Base-by-base conservation (phyloP, 2,113 vertebrate genomes). In the Zeus faber region DNA sequence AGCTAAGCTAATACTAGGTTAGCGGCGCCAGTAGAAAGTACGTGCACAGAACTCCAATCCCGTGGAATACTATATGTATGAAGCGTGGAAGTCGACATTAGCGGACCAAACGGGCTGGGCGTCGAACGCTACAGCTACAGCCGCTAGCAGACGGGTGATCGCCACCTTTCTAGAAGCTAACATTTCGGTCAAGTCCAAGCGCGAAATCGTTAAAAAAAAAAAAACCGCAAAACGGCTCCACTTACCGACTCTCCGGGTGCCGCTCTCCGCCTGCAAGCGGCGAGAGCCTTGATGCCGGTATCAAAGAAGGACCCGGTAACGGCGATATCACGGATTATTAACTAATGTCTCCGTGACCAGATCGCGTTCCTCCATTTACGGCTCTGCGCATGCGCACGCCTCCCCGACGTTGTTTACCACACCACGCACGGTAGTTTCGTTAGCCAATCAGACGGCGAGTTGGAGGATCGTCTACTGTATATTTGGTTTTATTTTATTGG, bases 391-490 rank as follows among this genome's bases (percentile, higher is more conserved):
- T 57, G 66, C 18, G 41, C 76, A 77, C 67, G 80, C 54, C 74
- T 4, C n/a, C 20, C 55, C 9, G 49, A 72, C 66, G 67, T 60
- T 85, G 85, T 85, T 87, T 85, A 84, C 79, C 80, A 74, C 77
- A 76, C 61, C 60, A 82, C 82, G 82, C 80, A 77, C 60, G 79
- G 63, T 47, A 62, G 43, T n/a, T 67, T 79, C 71, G 54, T 80
- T 58, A 81, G 57, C 83, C 85, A 85, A 85, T 85, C 66, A 63
- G 54, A 66, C 16, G 2, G 26, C 51, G 49, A 5, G 21, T 62
- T 35, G 11, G 16, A 16, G 17, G 24, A 37, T 6, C 24, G 6
- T n/a, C n/a, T n/a, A n/a, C n/a, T n/a, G n/a, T n/a, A n/a, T n/a
- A n/a, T n/a, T n/a, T n/a, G n/a, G n/a, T n/a, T n/a, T n/a, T n/a